Conservation (phyloP, 2,888 invertebrate species). For the Polia nebulosa region DNA sequence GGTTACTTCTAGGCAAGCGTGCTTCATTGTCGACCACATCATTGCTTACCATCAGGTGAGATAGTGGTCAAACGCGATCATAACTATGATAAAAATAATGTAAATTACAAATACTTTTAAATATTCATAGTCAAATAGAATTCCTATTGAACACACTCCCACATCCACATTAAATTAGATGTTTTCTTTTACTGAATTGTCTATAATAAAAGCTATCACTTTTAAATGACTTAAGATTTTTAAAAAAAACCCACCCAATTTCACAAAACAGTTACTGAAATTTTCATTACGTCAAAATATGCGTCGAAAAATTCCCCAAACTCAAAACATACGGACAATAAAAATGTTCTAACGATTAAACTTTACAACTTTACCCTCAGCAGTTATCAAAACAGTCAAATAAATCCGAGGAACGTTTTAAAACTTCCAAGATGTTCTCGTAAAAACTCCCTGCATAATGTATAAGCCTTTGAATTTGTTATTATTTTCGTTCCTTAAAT, state of each 20-base stretch:
- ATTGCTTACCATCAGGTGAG: too few relatives aligned
- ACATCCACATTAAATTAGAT: neutral
- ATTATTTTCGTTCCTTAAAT: constrained; percentile 64
- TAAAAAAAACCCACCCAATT: neutral
- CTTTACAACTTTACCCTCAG: constrained; percentile 63
- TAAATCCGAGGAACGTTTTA: constrained; percentile 77
- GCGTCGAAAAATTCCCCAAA: constrained; percentile 25
- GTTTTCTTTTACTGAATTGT: neutral
- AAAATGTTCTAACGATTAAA: constrained; percentile 67
- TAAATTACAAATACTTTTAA: too few relatives aligned
- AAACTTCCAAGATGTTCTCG: constrained; percentile 75
- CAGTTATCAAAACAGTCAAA: constrained; percentile 78
- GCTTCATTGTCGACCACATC: too few relatives aligned
- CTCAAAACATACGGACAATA: constrained; percentile 53
- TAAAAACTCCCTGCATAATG: constrained; percentile 79
- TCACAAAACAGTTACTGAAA: constrained; percentile 25
- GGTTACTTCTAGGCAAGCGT: too few relatives aligned
- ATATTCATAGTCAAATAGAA: neutral
- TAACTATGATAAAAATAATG: too few relatives aligned
- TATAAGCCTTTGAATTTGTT: constrained; percentile 72
- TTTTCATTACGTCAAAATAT: constrained; percentile 35
- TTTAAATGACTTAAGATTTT: neutral
- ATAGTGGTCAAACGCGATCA: too few relatives aligned
- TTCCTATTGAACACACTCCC: too few relatives aligned
- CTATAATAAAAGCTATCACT: neutral